Base-by-base conservation (phyloP, 92 coral and sea anemone genomes). In the Epizoanthus stellaris region DNA sequence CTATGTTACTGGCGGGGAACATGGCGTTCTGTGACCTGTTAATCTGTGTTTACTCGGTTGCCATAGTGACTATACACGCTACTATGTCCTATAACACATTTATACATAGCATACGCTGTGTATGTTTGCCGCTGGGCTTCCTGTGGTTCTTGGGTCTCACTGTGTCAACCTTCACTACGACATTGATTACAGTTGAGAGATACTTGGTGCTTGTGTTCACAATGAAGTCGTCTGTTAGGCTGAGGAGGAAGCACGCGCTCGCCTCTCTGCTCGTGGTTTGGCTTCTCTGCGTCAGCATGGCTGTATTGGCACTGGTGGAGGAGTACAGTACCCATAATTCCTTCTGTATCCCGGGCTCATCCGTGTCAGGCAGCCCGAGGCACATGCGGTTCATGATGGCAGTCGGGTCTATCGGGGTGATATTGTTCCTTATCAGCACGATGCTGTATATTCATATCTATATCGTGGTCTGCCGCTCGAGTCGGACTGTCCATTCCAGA, bases 271-370 rank as follows among this genome's bases (percentile, higher is more conserved):
- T 64, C 6, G 39, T 61, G 49, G 73, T 80, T 14, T 93, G 93
- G 93, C 47, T 68, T 13, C 45, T 93, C 58, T 84, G 92, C 4
- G 12, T 88, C 10, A 2, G 58, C 13, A 76, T 87, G 12, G 93
- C 96, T n/a, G 56, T 87, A 7, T 86, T 90, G 6, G 93, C 96
- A 6, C 39, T 90, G 75, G 73, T 85, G 12, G 77, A 90, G 25
- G 68, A 88, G 42, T 90, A 89, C 15, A 90, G 88, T 87, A 87
- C 92, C 30, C 83, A 91, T 14, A 93, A 91, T 56, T 90, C 96
- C 1, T 93, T 90, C 88, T 93, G 96, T 19, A 87, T 93, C 14
- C 96, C 96, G 2, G 86, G 91, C 36, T 93, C 91, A 60, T 93
- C 94, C 12, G 85, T 88, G 14, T 80, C 80, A 17, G 84, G 65